Base-by-base conservation (phyloP, 2,113 vertebrate genomes). In the Nettapus auritus region DNA sequence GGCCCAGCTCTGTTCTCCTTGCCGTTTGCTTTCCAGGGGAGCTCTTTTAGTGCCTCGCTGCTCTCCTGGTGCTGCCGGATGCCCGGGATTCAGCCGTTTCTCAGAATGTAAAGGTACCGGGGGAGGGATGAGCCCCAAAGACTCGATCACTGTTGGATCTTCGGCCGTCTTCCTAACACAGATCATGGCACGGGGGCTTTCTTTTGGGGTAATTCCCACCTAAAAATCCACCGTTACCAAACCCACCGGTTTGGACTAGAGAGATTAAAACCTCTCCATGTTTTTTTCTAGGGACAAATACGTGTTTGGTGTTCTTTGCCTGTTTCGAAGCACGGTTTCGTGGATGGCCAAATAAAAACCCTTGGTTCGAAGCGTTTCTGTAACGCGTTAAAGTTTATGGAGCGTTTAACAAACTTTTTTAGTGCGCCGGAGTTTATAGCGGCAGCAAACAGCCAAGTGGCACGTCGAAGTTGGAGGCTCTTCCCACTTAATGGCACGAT, bases 321-420 rank as follows among this genome's bases (percentile, higher is more conserved):
- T 52, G 82, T 52, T 68, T 57, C 1, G 7, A 57, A 84, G 56
- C 6, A 1, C 1, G 1, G 69, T n/a, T 77, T 82, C 62, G 60
- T 73, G 70, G 93, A 40, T 8, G 36, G 66, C 63, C 53, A 56
- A 83, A 86, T 94, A 94, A 95, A 95, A 96, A 94, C 75, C 42
- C 84, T 55, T 4, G 8, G 60, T 96, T 96, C 14, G 2, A 73
- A 89, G 85, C 86, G 81, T 84, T 96, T 88, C 92, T 84, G 93
- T 56, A 59, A 91, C 8, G 88, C 64, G 57, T 87, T 96, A 96
- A 96, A 96, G 86, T 97, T 97, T 97, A 97, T 96, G 95, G 94
- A 90, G 91, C 95, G 53, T 97, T 96, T 96, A 97, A 97, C 94
- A 96, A 97, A 97, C 95, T 96, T 97, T 94, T 96, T 92, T 87